Evolutionary conservation across 2,797 vertebrate genomes (phyloP).

Genomic region (Crenichthys baileyi): DNA sequence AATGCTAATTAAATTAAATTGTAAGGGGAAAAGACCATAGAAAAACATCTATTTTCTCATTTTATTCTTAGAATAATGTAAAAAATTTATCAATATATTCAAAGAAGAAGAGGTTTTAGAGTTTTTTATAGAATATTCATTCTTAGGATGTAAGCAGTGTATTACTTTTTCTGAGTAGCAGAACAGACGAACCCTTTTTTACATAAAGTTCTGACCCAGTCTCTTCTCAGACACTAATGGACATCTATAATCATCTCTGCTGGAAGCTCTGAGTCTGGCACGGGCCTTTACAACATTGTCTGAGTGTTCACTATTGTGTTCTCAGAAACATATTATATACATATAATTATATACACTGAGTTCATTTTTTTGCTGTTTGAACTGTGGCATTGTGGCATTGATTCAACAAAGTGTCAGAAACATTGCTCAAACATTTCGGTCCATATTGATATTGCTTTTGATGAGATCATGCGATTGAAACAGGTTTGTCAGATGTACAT

Average conservation of each 20-base stretch:
- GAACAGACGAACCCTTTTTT: constrained; percentile 41
- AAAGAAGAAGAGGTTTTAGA: not conserved
- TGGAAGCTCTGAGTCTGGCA: constrained; percentile 63
- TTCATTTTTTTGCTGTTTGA: too few relatives aligned
- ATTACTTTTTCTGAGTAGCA: constrained; percentile 26
- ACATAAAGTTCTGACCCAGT: constrained; percentile 76
- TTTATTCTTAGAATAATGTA: not conserved
- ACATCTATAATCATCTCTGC: constrained; percentile 74
- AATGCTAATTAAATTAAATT: not conserved
- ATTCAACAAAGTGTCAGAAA: not conserved
- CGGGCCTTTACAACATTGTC: constrained; percentile 1
- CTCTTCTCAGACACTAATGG: constrained; percentile 76
- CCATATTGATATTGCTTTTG: not conserved
- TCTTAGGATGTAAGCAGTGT: constrained; percentile 22
- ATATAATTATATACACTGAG: too few relatives aligned
- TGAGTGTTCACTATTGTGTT: constrained; percentile 16
- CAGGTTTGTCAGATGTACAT: not conserved
- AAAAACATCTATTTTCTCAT: too few relatives aligned
- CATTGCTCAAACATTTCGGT: not conserved
- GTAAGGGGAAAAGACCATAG: not conserved
- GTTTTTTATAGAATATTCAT: constrained; percentile 16
- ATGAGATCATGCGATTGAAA: not conserved
- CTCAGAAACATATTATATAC: constrained; percentile 2
- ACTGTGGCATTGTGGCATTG: not conserved
- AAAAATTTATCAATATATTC: constrained; percentile 30